Base-by-base conservation (phyloP, 2,113 vertebrate species). In the Camarhynchus parvulus region DNA sequence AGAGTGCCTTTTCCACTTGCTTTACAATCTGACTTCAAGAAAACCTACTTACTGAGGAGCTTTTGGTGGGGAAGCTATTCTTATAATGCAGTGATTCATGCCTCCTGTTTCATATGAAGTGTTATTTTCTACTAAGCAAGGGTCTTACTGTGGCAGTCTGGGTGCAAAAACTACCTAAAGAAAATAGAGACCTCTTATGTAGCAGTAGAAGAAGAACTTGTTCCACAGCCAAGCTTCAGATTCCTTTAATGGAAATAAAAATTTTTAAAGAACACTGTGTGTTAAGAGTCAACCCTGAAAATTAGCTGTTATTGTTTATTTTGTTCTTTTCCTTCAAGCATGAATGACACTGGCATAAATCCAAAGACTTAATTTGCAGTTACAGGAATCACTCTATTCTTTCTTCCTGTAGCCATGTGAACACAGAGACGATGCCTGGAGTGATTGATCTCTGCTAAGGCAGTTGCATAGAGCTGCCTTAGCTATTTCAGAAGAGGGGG, bases 61-160 rank as follows among this genome's bases (percentile, higher is more conserved):
- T 80, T 92, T 94, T 92, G 86, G 50, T 81, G 72, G 90, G 73
- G 42, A 58, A 33, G 17, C 24, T 95, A 77, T 94, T 92, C 94
- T 96, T 95, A 63, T 74, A 89, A 61, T 27, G 37, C 64, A 87
- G 47, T 95, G 91, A 97, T 89, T 95, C 96, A 92, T 94, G 25
- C 92, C 94, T 92, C 68, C 76, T 96, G 66, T 73, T 95, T 89
- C 78, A 76, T 56, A 76, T 33, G 70, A 75, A 87, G 37, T 79
- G 75, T 50, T 92, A 87, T 91, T 94, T 70, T 72, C 31, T 86
- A 41, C 56, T 81, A 90, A 81, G 76, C 49, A 87, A 90, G 64
- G 85, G 76, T 41, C 56, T 88, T 13, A 53, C 55, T 23, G 28
- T 74, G 72, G 56, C 61, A 78, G 19, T 33, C 39, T 31, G 35